These are phyloP conservation scores for Standfussiana lucernea DNA, from an alignment of 2,888 invertebrate genomes.

Conservation along the genomic window DNA sequence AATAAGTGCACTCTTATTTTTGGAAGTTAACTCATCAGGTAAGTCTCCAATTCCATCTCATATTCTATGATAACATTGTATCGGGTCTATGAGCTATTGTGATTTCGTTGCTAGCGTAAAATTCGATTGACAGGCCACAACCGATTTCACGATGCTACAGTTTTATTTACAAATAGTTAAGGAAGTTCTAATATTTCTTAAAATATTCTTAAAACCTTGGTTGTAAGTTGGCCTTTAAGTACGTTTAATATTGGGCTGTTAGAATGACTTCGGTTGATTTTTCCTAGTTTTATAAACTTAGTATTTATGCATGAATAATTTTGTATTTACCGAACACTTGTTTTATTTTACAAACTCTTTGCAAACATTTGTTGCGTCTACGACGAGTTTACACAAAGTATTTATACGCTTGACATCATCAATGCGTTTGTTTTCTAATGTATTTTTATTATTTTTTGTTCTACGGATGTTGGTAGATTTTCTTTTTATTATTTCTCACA, in stretches of 20 bases:
- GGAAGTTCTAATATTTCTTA: conserved; percentile 49
- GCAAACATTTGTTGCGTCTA: conserved; percentile 30
- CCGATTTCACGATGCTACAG: conserved; percentile 42
- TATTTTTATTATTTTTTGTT: conserved; percentile 30
- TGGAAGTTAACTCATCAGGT: conserved; percentile 77
- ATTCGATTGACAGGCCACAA: conserved; percentile 65
- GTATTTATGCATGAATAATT: background rate
- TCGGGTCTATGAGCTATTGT: conserved; percentile 79
- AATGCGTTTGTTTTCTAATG: conserved; percentile 49
- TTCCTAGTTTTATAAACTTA: background rate
- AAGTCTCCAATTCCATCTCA: conserved; percentile 62
- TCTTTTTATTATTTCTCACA: conserved; percentile 39
- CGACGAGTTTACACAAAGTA: conserved; percentile 24
- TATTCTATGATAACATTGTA: conserved; percentile 66
- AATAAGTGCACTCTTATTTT: conserved; percentile 70
- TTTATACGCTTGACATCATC: conserved; percentile 47
- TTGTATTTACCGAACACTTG: conserved; percentile 23
- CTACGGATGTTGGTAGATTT: conserved; percentile 22
- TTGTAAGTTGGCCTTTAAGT: conserved; percentile 44
- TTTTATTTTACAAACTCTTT: conserved; percentile 9
- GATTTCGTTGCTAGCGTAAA: conserved; percentile 69
- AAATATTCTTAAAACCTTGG: conserved; percentile 56
- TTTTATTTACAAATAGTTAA: conserved; percentile 47
- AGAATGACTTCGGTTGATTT: background rate
- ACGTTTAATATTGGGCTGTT: conserved; percentile 29